A percentile compares a stretch with the other conserved stretches of the same genome.
Evolutionary conservation across 1,140 invertebrate genomes (phyloP).

Genomic region (Papilio aristodemus): DNA sequence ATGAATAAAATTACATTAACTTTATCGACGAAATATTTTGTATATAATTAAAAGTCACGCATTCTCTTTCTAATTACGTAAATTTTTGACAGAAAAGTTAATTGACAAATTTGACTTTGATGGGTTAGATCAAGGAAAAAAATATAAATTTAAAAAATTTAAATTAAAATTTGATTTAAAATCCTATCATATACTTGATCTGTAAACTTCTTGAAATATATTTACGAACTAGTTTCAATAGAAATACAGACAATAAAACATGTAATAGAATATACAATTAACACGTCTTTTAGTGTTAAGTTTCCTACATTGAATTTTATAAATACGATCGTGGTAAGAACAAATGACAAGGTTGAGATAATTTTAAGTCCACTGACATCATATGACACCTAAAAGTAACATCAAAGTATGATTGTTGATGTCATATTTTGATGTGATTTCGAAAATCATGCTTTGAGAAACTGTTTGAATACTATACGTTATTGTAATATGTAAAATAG

Average conservation of each 20-base stretch:
- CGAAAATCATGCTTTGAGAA: background rate
- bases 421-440: background rate
- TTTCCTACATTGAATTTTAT: slow-evolving; percentile 15
- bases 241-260: slow-evolving; percentile 34
- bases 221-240: slow-evolving; percentile 30
- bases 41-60: background rate
- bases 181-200: background rate
- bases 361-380: background rate
- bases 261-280: slow-evolving; percentile 10
- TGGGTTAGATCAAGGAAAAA: background rate
- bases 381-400: background rate
- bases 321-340: slow-evolving; percentile 1
- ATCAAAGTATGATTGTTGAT: slow-evolving; percentile 7
- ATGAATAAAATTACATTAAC: slow-evolving; percentile 7
- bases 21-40: slow-evolving; percentile 2
- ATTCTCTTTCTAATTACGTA: background rate
- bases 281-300: background rate
- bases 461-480: slow-evolving; percentile 22
- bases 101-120: background rate
- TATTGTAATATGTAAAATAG: slow-evolving; percentile 46
- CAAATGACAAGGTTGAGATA: background rate
- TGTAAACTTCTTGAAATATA: slow-evolving; percentile 27
- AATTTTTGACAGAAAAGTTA: slow-evolving; percentile 4
- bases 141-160: background rate
- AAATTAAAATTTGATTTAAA: slow-evolving; percentile 10